Evolutionary conservation across 2,888 invertebrate species (phyloP).

Genomic region (Tortricodes alternella): DNA sequence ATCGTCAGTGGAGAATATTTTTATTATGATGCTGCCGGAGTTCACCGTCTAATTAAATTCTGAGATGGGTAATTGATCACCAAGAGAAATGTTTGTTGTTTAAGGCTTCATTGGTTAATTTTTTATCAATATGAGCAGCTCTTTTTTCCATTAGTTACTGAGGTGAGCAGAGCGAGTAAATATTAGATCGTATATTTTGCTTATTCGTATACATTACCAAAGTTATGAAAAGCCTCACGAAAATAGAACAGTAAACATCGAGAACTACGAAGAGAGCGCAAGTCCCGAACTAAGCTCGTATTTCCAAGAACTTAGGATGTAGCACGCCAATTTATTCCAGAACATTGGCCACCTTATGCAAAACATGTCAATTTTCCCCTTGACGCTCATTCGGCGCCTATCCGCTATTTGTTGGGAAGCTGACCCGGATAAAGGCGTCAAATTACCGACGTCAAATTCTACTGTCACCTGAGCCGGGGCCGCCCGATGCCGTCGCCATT

Average conservation of each 20-base stretch:
- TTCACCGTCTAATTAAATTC: constrained; percentile 26
- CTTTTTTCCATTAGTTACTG: no score
- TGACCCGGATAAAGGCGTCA: constrained; percentile 75
- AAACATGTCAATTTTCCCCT: constrained; percentile 50
- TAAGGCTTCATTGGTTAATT: no score
- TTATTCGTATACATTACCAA: neutral
- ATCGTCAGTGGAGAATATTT: constrained; percentile 31
- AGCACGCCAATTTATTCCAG: constrained; percentile 27
- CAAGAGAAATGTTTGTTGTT: neutral
- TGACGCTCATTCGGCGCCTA: constrained; percentile 49
- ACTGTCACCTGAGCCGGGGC: constrained; percentile 69
- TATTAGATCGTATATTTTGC: neutral
- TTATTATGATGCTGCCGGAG: constrained; percentile 28
- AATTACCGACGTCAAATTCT: constrained; percentile 75
- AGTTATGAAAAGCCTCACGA: neutral
- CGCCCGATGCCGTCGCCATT: constrained; percentile 60
- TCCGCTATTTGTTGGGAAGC: constrained; percentile 62
- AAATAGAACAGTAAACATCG: constrained; percentile 18
- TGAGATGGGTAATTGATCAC: constrained; percentile 23
- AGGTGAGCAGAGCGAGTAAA: no score
- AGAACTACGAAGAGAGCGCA: constrained; percentile 7
- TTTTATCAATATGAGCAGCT: neutral
- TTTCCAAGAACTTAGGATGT: constrained; percentile 15
- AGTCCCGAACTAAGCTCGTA: constrained; percentile 16
- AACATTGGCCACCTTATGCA: constrained; percentile 48